phyloP scores from a whole-genome alignment of 2,113 vertebrate genomes.

The Ictalurus furcatus region DNA sequence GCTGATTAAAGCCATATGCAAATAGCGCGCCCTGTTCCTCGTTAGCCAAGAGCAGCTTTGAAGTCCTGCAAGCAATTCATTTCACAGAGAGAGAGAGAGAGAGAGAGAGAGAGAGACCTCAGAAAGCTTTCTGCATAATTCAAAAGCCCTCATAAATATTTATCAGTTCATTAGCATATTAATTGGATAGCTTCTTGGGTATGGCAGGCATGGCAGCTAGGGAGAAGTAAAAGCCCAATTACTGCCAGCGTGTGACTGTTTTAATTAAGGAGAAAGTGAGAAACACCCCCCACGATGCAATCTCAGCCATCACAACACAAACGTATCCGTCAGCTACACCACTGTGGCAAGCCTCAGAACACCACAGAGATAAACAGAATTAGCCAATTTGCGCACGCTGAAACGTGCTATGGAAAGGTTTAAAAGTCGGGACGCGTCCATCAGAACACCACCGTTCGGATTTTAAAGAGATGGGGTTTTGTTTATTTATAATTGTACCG shows the following conservation, averaged over 20 bases:
- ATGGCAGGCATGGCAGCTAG: conserved; percentile 43
- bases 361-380: conserved; percentile 10
- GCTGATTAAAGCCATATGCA: conserved; percentile 90
- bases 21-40: conserved; percentile 77
- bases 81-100: conserved; percentile 71
- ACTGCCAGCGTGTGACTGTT: conserved; percentile 83
- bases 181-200: conserved; percentile 77
- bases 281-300: conserved; percentile 20
- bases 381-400: background rate
- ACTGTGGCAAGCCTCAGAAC: background rate
- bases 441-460: background rate
- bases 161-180: conserved; percentile 92
- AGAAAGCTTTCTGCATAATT: conserved; percentile 91
- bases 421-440: background rate
- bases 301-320: conserved; percentile 20
- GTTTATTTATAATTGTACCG: background rate
- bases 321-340: conserved; percentile 14
- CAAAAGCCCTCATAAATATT: conserved; percentile 87
- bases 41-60: conserved; percentile 87
- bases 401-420: background rate
- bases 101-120: conserved; percentile 78
- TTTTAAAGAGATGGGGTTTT: background rate
- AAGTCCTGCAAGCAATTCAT: conserved; percentile 89
- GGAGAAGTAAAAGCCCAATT: conserved; percentile 67
- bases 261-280: conserved; percentile 72